Percentiles rank a stretch among this genome's conserved stretches.
Conservation (phyloP, 2,797 vertebrate genomes). For the Trematomus bernacchii region DNA sequence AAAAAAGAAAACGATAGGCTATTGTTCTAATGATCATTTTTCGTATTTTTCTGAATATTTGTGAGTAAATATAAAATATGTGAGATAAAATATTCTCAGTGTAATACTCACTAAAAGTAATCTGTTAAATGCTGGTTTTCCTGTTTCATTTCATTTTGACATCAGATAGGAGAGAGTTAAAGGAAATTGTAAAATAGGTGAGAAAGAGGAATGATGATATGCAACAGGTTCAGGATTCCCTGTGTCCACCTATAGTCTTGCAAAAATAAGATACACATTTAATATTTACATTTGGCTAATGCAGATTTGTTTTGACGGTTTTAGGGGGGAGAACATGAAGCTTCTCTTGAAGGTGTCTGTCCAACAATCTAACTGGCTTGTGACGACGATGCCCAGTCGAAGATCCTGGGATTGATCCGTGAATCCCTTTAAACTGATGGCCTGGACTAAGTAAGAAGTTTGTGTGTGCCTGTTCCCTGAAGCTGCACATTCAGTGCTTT, state of each 20-base stretch:
- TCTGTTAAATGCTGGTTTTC: neutral
- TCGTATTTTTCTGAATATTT: neutral
- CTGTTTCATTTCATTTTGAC: neutral
- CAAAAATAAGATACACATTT: neutral
- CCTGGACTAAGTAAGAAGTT: constrained; percentile 90
- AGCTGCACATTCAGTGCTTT: neutral
- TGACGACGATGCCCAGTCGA: constrained; percentile 87
- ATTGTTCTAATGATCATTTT: neutral
- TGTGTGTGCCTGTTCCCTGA: neutral
- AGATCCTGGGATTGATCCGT: constrained; percentile 87
- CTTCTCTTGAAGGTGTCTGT: constrained; percentile 80
- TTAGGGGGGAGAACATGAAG: constrained; percentile 86
- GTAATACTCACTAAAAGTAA: neutral
- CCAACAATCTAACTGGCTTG: constrained; percentile 80
- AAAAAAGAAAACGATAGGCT: neutral
- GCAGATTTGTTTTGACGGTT: constrained; percentile 33
- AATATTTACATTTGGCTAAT: constrained; percentile 2
- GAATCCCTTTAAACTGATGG: constrained; percentile 90
- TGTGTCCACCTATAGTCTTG: neutral
- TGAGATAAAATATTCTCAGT: neutral
- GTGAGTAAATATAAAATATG: neutral
- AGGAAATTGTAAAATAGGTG: neutral
- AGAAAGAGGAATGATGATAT: neutral
- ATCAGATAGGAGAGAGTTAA: neutral
- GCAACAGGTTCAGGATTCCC: constrained; percentile 16